These are phyloP conservation scores for Labroides dimidiatus DNA, from an alignment of 2,797 vertebrate genomes.

Conservation along the genomic window DNA sequence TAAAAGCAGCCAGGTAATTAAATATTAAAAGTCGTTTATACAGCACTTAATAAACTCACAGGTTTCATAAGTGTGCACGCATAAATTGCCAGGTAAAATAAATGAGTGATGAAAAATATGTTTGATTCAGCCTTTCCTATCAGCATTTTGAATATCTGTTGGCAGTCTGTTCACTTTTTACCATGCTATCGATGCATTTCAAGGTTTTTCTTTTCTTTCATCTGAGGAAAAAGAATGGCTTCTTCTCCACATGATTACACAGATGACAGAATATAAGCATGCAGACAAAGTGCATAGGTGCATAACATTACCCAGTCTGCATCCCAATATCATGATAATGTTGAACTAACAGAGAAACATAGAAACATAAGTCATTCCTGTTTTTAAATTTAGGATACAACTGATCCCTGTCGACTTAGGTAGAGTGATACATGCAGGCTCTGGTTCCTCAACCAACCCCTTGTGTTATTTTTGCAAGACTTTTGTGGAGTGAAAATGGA, in stretches of 20 bases:
- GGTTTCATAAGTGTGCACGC: background rate
- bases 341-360: background rate
- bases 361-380: background rate
- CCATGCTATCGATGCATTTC: background rate
- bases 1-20: too few species aligned
- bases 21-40: too few species aligned
- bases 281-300: background rate
- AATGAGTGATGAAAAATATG: background rate
- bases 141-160: conserved; percentile 4
- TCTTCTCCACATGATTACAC: background rate
- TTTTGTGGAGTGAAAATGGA: conserved; percentile 7
- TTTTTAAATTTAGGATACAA: conserved; percentile 8
- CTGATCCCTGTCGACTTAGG: conserved; percentile 3
- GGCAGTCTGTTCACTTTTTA: background rate
- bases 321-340: background rate
- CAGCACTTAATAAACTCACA: too few species aligned
- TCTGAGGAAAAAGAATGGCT: background rate
- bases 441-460: conserved; percentile 27
- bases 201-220: background rate
- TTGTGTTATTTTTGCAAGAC: conserved; percentile 6
- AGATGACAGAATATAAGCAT: background rate
- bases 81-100: background rate
- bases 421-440: background rate
- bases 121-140: conserved; percentile 1
- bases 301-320: background rate